Base-by-base conservation (phyloP, 2,113 vertebrate genomes). In the Grammomys dolichurus region DNA sequence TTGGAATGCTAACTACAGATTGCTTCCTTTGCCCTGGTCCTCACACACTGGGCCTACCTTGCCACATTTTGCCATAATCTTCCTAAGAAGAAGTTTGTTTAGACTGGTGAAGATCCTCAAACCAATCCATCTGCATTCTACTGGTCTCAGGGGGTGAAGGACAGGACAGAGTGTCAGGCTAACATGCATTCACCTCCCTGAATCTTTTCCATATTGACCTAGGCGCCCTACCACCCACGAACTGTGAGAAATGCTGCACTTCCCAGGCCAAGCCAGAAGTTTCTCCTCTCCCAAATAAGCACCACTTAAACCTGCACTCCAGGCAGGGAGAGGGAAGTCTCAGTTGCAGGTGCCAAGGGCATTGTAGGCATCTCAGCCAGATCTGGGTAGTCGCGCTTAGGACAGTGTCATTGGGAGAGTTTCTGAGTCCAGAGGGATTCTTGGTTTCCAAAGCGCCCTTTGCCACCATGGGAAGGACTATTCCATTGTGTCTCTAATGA, bases 171-270 rank as follows among this genome's bases (percentile, higher is more conserved):
- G 19, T 78, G 24, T 90, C 72, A 96, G 65, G 40, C 40, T 65
- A 80, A 96, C 2, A 89, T 63, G 75, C 48, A 70, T 69, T 96
- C 33, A 93, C 76, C 88, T 96, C 78, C 60, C 90, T 93, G 89
- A 94, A 40, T 96, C 60, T 93, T 90, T 94, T 92, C 94, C 96
- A 76, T 58, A 22, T 94, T 95, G 81, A 93, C 73, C 87, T n/a
- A 73, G 51, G 46, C 85, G 40, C 90, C 46, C 56, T 92, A 86
- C 60, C 92, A 87, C 51, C 63, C 88, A 86, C 20, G 11, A 90
- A 92, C 80, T 46, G 3, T 96, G 91, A 70, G 81, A 85, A 94
- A 91, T 95, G 90, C 40, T 95, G 72, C 58, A 70, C 60, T 96
- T 96, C 60, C 77, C 33, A 67, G 20, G 82, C 60, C 77, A 40